These are phyloP conservation scores for Axis porcinus DNA, from an alignment of 2,113 vertebrate genomes.

Conservation along the genomic window DNA sequence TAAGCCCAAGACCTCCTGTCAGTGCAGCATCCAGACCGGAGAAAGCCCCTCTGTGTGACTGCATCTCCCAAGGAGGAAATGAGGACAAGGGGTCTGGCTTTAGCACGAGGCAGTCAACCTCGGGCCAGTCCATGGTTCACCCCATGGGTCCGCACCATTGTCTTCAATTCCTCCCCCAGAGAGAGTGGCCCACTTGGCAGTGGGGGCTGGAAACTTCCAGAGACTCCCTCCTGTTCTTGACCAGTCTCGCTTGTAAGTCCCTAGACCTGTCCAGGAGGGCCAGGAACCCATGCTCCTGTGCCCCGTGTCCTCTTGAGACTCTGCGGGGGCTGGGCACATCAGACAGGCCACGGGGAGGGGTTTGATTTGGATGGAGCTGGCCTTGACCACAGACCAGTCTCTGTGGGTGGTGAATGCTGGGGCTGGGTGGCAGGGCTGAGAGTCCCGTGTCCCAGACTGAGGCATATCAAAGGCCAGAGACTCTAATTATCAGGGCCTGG, in stretches of 20 bases:
- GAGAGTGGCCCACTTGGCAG: neutral
- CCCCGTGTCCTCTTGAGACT: neutral
- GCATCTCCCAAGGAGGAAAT: neutral
- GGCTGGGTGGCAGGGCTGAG: neutral
- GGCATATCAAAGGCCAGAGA: constrained; percentile 16
- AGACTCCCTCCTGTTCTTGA: neutral
- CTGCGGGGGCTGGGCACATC: fast-evolving
- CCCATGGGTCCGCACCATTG: neutral
- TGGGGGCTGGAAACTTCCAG: neutral
- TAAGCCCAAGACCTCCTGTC: neutral
- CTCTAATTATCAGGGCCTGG: constrained; percentile 6
- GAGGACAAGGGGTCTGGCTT: neutral
- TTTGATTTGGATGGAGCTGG: neutral
- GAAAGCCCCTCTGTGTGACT: neutral
- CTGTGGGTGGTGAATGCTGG: neutral
- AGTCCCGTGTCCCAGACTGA: neutral
- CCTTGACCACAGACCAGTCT: neutral
- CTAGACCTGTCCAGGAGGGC: neutral
- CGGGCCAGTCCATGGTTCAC: neutral
- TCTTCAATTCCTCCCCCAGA: neutral
- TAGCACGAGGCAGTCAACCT: neutral
- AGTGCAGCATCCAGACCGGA: neutral
- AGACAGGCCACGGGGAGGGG: neutral
- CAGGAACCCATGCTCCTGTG: neutral
- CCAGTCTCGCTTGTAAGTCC: neutral